phyloP scores from a whole-genome alignment of 35 echinoderm and acorn worm species.

The Ophiothrix spiculata region DNA sequence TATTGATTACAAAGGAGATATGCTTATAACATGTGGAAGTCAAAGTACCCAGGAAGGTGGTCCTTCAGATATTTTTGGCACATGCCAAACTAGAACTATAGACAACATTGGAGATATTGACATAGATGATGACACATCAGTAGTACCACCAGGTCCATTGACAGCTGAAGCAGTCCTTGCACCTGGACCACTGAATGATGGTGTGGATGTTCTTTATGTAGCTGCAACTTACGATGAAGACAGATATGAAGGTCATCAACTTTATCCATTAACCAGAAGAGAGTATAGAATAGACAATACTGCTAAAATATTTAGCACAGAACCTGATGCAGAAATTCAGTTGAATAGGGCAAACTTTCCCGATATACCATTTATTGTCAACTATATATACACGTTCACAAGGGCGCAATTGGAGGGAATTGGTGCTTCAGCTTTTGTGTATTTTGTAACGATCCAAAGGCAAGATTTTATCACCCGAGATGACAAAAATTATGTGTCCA shows the following conservation, averaged over 20 bases:
- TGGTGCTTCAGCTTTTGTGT: neutral
- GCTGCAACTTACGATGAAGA: neutral
- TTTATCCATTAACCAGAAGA: neutral
- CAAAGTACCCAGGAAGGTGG: neutral
- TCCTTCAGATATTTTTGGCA: neutral
- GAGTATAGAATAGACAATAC: neutral
- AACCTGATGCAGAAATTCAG: neutral
- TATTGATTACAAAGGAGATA: neutral
- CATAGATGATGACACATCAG: neutral
- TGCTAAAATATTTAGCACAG: neutral
- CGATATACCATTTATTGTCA: neutral
- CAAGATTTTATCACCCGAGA: neutral
- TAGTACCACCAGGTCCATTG: neutral
- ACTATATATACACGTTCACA: neutral
- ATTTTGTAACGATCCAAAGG: neutral
- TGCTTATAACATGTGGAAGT: conserved; percentile 27
- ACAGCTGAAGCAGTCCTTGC: conserved; percentile 12
- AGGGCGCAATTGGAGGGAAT: neutral
- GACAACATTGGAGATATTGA: neutral
- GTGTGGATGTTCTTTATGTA: neutral
- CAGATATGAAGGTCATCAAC: neutral
- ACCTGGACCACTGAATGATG: conserved; percentile 2
- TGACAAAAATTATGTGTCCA: neutral
- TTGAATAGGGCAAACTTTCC: neutral
- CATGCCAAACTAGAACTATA: neutral